phyloP scores from a whole-genome alignment of 2,888 invertebrate species.

The Trichogramma evanescens region DNA sequence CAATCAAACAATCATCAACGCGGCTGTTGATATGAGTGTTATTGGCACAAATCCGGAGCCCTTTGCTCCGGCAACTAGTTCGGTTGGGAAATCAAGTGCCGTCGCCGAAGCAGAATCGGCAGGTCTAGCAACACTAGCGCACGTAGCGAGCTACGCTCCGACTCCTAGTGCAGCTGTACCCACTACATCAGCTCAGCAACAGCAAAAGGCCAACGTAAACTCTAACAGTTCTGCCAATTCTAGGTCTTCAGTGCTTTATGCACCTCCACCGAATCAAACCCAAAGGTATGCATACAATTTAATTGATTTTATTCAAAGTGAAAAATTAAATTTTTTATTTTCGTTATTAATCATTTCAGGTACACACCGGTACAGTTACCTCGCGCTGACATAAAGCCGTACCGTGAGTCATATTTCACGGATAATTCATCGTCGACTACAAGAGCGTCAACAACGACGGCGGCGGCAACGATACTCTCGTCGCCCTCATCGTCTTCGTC shows the following conservation, averaged over 20 bases:
- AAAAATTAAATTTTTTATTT: neutral
- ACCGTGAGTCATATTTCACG: constrained; percentile 63
- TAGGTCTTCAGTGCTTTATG: constrained; percentile 43
- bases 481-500: constrained; percentile 23
- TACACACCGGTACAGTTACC: constrained; percentile 58
- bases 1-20: constrained; percentile 81
- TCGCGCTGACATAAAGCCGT: constrained; percentile 65
- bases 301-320: neutral
- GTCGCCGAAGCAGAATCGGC: constrained; percentile 48
- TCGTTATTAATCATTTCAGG: constrained; percentile 23
- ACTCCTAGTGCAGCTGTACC: constrained; percentile 16
- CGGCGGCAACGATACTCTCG: constrained; percentile 17
- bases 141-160: constrained; percentile 44
- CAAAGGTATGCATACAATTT: constrained; percentile 35
- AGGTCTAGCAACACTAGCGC: constrained; percentile 41
- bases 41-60: constrained; percentile 47
- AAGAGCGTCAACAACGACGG: constrained; percentile 33
- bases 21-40: constrained; percentile 81
- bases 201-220: neutral
- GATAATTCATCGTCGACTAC: constrained; percentile 49
- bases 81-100: constrained; percentile 54
- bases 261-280: constrained; percentile 38
- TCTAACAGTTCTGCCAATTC: constrained; percentile 33
- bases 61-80: constrained; percentile 45
- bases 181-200: neutral